Evolutionary conservation across 2,888 invertebrate species (phyloP), one percentile per base, ranked within the genome.

Genomic region (Cactoblastis cactorum): DNA sequence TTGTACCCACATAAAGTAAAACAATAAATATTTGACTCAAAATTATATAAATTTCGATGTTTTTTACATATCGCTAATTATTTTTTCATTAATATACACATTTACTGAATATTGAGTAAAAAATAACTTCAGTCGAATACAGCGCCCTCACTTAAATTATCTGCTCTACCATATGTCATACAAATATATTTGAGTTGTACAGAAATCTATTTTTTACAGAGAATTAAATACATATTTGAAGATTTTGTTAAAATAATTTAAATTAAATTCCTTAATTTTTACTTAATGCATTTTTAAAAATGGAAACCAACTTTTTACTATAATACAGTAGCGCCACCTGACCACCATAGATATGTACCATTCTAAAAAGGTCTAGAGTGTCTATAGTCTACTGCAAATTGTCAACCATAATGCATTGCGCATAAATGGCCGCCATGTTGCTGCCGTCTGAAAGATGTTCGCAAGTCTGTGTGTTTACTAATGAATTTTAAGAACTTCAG

Each of bases 351-450:
- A 66, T 56, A 33, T 32, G 11, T 53, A 68, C 63, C 57, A 53
- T 51, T 14, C 19, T 45, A 61, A 63, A 63, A 62, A 63, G 56
- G 59, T 83, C 81, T 86, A 74, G 65, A 74, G 67, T 77, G 74
- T 87, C 83, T 88, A 80, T 86, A 76, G 78, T 82, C 79, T 77
- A 79, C 78, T 83, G 82, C 83, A 83, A 88, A 87, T 86, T 89
- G 90, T 89, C 90, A 90, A 90, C 86, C 88, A 82, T 84, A 89
- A 80, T 90, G 89, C 90, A 90, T 87, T 90, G 90, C 90, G 90
- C 90, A 90, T 89, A 89, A 85, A 90, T 89, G 90, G 90, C 89
- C 90, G 90, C 90, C 90, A 90, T 90, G 90, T 90, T 90, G 88
- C 89, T 88, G 86, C 88, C 85, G 90, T 88, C 89, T 88, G 90